These are phyloP conservation scores for Gastracanthus pulcherrimus DNA, from an alignment of 2,888 invertebrate genomes.

Conservation along the genomic window DNA sequence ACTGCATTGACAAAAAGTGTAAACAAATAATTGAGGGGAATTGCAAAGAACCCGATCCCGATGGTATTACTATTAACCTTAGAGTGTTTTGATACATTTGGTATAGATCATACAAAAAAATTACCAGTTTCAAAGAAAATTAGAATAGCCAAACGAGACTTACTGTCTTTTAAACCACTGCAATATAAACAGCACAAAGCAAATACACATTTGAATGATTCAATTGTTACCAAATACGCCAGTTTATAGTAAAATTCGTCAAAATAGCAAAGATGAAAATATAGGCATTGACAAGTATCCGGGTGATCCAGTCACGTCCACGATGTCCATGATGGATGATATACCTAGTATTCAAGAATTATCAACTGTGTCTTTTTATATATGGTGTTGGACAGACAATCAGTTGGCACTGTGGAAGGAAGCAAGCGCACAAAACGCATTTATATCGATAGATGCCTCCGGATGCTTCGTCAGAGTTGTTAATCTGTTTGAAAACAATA, in stretches of 20 bases:
- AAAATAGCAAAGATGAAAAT: background rate
- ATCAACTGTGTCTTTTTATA: background rate
- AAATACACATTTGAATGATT: background rate
- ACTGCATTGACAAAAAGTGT: background rate
- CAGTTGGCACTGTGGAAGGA: conserved; percentile 16
- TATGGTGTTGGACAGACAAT: conserved; percentile 2
- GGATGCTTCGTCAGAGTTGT: background rate
- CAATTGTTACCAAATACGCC: background rate
- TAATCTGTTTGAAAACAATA: background rate
- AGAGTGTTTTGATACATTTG: background rate
- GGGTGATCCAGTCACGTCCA: background rate
- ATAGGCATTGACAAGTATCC: background rate
- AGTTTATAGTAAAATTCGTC: background rate
- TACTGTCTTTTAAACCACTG: background rate
- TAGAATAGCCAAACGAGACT: background rate
- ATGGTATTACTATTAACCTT: background rate
- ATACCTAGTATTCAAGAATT: background rate
- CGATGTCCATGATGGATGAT: background rate
- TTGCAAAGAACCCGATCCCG: background rate
- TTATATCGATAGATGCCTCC: conserved; percentile 8
- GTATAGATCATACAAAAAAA: background rate
- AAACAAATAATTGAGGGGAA: background rate
- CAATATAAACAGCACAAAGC: background rate
- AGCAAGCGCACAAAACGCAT: background rate
- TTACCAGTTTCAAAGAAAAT: background rate